Evolutionary conservation across 2,888 invertebrate genomes (phyloP).

Genomic region (Teleiodes luculella): DNA sequence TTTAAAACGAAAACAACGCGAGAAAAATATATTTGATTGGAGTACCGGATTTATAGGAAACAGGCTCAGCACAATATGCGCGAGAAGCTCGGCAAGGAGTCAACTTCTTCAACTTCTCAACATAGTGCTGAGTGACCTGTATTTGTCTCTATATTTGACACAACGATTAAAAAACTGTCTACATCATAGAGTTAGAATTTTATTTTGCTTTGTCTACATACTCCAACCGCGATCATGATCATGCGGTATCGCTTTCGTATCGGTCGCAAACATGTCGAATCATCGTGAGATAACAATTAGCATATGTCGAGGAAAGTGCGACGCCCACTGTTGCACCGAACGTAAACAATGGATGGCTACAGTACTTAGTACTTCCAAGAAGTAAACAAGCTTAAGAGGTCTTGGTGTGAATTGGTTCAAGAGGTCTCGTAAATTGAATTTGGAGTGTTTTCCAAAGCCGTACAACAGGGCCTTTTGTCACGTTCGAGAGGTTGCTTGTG

Average conservation of each 20-base stretch:
- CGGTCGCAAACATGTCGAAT: slow-evolving; percentile 41
- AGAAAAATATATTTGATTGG: too few relatives aligned
- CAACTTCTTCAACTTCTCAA: too few relatives aligned
- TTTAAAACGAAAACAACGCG: too few relatives aligned
- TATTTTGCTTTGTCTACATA: too few relatives aligned
- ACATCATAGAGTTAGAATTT: too few relatives aligned
- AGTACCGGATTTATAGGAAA: too few relatives aligned
- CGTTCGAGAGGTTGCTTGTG: not conserved
- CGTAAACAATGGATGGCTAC: slow-evolving; percentile 26
- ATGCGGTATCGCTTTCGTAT: slow-evolving; percentile 48
- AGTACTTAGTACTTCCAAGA: not conserved
- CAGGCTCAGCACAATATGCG: too few relatives aligned
- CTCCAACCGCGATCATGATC: too few relatives aligned
- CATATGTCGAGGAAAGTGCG: slow-evolving; percentile 34
- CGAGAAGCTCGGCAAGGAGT: too few relatives aligned
- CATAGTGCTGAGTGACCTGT: too few relatives aligned
- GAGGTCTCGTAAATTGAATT: slow-evolving; percentile 7
- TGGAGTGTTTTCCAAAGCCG: not conserved
- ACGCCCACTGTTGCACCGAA: slow-evolving; percentile 29
- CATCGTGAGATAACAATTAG: slow-evolving; percentile 44
- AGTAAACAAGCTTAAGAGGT: not conserved
- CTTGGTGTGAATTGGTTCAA: not conserved
- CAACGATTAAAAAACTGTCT: too few relatives aligned
- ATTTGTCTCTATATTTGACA: too few relatives aligned
- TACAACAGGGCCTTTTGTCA: not conserved